Evolutionary conservation across 2,797 vertebrate genomes (phyloP), one percentile per base, ranked within the genome.

Genomic region (Sylvilagus floridanus): DNA sequence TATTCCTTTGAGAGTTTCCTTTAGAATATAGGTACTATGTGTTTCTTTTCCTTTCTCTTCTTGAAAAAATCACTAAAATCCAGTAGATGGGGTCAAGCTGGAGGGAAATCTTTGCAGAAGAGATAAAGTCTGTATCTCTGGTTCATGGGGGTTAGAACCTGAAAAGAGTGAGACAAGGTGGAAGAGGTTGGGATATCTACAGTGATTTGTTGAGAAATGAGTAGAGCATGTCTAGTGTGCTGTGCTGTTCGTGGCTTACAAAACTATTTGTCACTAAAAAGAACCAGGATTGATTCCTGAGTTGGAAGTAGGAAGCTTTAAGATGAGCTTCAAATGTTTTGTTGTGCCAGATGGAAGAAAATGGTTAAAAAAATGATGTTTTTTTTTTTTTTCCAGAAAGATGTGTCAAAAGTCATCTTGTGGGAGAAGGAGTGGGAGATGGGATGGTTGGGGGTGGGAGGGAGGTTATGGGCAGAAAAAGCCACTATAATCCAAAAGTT

Each of bases 1-100:
- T 35, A 54, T 92, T 92, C 32, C 32, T 90, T n/a, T 92, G 57
- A 88, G 54, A 42, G 32, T 3, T 52, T 75, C 28, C 37, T 60
- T 37, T 69, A 42, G 28, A 88, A 72, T 72, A 37, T 12, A 3
- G 8, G 2, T 47, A 72, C 54, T 92, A 79, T 8, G 32, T 69
- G 26, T 22, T 86, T 21, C 14, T 81, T 16, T 89, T 83, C 22
- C 47, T 0, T 66, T 90, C 26, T 3, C 16, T 79, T 65, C 81
- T 63, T 87, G n/a, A 92, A 72, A 91, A 91, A 12, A 17, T 73
- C 12, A 75, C 28, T 24, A 76, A 30, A 69, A 77, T 35, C 5
- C 12, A 76, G 14, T 50, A 79, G 21, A 22, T 60, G 2, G 66
- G 57, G 24, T 63, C 32, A 90, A 93, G 42, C 5, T 11, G 24